Percentiles rank a stretch among this genome's conserved stretches.
phyloP scores from a whole-genome alignment of 1,140 invertebrate species.

The Macrobrachium nipponense region DNA sequence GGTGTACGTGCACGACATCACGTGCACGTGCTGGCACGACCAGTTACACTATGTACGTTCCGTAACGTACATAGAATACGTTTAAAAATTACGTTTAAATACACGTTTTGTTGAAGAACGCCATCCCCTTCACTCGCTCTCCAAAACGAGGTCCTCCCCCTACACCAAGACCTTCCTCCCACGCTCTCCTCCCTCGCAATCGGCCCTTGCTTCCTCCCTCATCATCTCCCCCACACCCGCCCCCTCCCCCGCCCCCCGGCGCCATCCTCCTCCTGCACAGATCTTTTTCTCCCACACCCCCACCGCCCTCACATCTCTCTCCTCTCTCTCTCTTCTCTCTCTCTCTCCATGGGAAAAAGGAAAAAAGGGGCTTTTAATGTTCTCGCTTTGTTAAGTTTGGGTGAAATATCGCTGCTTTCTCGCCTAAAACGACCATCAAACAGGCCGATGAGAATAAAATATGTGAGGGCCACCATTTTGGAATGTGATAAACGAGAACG shows the following conservation, averaged over 20 bases:
- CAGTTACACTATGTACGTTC: no score
- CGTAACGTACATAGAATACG: no score
- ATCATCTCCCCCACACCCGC: not conserved
- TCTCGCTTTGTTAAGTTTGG: conserved; percentile 19
- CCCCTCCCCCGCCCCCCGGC: not conserved
- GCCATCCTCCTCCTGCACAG: not conserved
- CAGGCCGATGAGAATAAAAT: conserved; percentile 23
- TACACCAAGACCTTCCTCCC: not conserved
- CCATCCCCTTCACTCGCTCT: not conserved
- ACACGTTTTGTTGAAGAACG: not conserved
- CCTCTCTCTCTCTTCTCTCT: not conserved
- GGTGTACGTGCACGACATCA: no score
- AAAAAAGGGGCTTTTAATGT: conserved; percentile 21
- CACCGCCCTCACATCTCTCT: not conserved
- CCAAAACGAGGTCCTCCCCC: not conserved
- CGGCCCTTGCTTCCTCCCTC: not conserved
- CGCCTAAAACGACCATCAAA: conserved; percentile 26
- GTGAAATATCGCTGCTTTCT: conserved; percentile 16
- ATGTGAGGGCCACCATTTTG: conserved; percentile 20
- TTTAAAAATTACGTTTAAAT: no score
- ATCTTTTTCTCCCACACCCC: not conserved
- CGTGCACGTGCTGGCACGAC: no score
- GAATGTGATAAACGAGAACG: conserved; percentile 14
- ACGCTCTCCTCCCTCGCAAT: not conserved
- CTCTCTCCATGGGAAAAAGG: conserved; percentile 9